Evolutionary conservation across 2,888 invertebrate genomes (phyloP), one percentile per base, ranked within the genome.

Genomic region (Dryobota labecula): DNA sequence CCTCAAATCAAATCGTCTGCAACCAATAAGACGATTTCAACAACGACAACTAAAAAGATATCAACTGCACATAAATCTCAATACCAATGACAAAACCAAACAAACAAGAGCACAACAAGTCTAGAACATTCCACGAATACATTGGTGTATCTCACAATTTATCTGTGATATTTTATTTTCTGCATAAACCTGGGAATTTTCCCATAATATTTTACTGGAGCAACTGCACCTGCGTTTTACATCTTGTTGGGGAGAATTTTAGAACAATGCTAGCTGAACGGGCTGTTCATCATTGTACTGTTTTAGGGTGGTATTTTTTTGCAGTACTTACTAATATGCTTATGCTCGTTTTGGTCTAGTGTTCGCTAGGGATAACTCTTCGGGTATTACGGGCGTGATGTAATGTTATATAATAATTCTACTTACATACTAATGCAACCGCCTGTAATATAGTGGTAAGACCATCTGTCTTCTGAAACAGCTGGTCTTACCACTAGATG

Each of bases 131-230:
- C 62, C 58, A 53, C 71, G 70, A 77, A 67, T 58, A 71, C 78
- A 60, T 80, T 63, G 58, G 58, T 69, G 69, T 82, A 68, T 71
- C 66, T 66, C 73, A 80, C 85, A 84, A 87, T 85, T 85, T 88
- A 87, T 86, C 80, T 61, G 62, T 68, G 77, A 78, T 74, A 77
- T 82, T 83, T 83, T 85, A 84, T 84, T 85, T 89, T 88, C 87
- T 78, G 84, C 80, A 85, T 84, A 87, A 85, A 87, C 85, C 83
- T 81, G 86, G 80, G 76, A 73, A 88, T 89, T 87, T 84, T 72
- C 79, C 80, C 80, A 86, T 88, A 88, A 90, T 91, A 90, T 90
- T 88, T 91, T 88, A 90, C 83, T 75, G 27, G 51, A 70, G 73
- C 80, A 76, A 79, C 70, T 90, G 87, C 91, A 91, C 89, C 89